phyloP scores from a whole-genome alignment of 2,888 invertebrate genomes.

The Hypselothyrea guttata region DNA sequence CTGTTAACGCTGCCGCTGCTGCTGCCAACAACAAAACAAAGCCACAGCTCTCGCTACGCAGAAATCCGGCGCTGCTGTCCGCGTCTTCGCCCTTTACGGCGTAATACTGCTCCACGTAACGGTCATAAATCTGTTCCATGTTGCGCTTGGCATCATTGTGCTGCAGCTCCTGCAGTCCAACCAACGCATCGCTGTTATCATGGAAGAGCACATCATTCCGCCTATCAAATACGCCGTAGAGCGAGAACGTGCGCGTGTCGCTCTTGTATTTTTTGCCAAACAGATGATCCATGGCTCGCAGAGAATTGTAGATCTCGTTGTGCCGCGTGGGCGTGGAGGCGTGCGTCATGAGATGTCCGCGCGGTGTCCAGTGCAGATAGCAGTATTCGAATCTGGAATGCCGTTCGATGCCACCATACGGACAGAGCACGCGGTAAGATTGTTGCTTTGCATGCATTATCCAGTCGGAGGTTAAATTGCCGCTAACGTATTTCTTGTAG shows the following conservation, averaged over 20 bases:
- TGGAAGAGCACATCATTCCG: conserved; percentile 86
- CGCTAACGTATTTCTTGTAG: conserved; percentile 85
- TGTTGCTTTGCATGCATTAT: conserved; percentile 75
- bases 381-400: conserved; percentile 82
- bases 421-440: conserved; percentile 85
- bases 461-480: conserved; percentile 83
- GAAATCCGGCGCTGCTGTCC: conserved; percentile 17
- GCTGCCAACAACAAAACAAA: conserved; percentile 19
- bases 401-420: conserved; percentile 80
- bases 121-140: conserved; percentile 79
- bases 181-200: conserved; percentile 79
- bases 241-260: conserved; percentile 86
- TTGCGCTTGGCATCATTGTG: conserved; percentile 74
- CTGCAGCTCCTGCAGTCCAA: conserved; percentile 72
- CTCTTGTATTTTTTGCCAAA: conserved; percentile 86
- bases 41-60: neutral
- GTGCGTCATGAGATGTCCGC: conserved; percentile 87
- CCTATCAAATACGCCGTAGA: conserved; percentile 88
- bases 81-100: conserved; percentile 26
- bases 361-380: conserved; percentile 87
- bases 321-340: conserved; percentile 83
- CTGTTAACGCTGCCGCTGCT: conserved; percentile 16
- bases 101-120: conserved; percentile 70
- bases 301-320: conserved; percentile 88
- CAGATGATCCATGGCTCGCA: conserved; percentile 87